Conservation (phyloP, 2,113 vertebrate genomes). For the Apeltes quadracus region DNA sequence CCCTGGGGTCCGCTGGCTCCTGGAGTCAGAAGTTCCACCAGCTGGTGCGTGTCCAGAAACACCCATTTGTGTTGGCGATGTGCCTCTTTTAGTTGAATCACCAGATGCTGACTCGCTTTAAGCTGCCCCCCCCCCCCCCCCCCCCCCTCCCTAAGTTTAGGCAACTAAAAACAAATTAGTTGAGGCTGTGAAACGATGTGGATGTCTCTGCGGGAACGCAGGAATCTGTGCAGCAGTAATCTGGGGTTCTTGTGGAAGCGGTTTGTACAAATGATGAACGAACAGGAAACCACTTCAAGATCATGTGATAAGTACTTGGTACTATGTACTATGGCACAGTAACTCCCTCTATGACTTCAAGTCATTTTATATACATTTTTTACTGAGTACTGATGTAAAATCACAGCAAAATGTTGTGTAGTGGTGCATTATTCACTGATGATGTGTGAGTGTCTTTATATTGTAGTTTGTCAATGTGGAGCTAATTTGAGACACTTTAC, state of each 20-base stretch:
- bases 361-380: background rate
- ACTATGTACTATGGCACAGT: background rate
- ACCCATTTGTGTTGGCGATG: constrained; percentile 9
- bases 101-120: constrained; percentile 8
- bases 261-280: background rate
- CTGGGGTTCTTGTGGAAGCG: background rate
- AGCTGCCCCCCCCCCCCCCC: background rate
- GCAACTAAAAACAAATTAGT: background rate
- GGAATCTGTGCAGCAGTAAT: background rate
- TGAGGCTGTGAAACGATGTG: background rate
- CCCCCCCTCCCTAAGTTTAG: background rate
- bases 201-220: background rate
- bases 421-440: background rate
- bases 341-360: background rate
- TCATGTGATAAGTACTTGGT: background rate
- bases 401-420: background rate
- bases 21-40: constrained; percentile 6
- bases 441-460: background rate
- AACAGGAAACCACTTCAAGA: background rate
- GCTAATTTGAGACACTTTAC: background rate
- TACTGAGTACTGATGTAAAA: background rate
- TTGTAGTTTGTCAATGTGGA: background rate
- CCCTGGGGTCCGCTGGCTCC: constrained; percentile 11
- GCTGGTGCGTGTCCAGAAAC: constrained; percentile 20
- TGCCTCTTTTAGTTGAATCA: constrained; percentile 3